A percentile compares a stretch with the other conserved stretches of the same genome.
These are phyloP conservation scores for Andrena trimmerana DNA, from an alignment of 2,888 invertebrate species.

Conservation along the genomic window DNA sequence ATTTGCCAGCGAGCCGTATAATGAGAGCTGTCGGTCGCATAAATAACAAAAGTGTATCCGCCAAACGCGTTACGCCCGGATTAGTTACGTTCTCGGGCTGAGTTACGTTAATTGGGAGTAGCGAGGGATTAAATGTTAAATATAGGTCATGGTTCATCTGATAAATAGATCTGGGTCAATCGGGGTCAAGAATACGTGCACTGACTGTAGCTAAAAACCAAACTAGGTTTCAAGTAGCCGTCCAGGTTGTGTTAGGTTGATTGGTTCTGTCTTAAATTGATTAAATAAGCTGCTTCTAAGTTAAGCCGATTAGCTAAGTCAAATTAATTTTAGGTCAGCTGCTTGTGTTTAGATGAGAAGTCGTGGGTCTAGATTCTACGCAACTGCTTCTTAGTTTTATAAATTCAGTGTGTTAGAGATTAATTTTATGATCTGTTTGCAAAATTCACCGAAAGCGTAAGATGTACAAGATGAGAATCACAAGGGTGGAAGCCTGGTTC, in stretches of 20 bases:
- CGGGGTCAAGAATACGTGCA: neutral
- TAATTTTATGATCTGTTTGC: too few relatives aligned
- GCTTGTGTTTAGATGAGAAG: neutral
- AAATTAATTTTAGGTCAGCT: neutral
- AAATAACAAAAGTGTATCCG: slow-evolving; percentile 63
- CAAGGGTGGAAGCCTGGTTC: too few relatives aligned
- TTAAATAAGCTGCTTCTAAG: neutral
- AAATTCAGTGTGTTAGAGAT: too few relatives aligned
- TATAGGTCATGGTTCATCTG: slow-evolving; percentile 7
- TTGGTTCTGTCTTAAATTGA: neutral
- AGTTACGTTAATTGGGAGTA: slow-evolving; percentile 9
- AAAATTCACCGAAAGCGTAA: too few relatives aligned
- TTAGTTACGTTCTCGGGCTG: neutral
- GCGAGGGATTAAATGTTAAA: slow-evolving; percentile 10
- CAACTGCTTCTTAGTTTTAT: too few relatives aligned
- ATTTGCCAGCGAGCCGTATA: slow-evolving; percentile 56
- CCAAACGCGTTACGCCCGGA: slow-evolving; percentile 35
- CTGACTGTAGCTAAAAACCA: neutral
- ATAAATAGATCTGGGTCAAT: slow-evolving; percentile 10
- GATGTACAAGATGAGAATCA: too few relatives aligned
- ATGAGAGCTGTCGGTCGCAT: slow-evolving; percentile 63
- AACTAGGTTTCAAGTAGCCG: neutral
- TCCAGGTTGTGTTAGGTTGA: neutral
- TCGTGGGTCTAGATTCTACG: too few relatives aligned
- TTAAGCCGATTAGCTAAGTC: neutral